Conservation (phyloP, 2,888 invertebrate species). For the Lasioglossum zephyrum region DNA sequence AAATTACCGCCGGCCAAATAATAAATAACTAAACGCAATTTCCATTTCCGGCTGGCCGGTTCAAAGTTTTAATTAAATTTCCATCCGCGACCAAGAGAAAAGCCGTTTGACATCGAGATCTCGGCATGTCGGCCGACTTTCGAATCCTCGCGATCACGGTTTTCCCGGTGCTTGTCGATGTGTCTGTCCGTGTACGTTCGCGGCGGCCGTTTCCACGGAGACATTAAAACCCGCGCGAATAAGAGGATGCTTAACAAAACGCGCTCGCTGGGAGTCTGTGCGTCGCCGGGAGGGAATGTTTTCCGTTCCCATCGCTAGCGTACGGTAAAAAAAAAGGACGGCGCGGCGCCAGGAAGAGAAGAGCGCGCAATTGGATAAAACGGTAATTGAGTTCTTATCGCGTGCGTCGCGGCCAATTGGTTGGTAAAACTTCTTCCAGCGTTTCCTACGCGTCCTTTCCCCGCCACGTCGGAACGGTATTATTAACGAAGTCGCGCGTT, state of each 20-base stretch:
- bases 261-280: neutral
- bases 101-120: conserved; percentile 7
- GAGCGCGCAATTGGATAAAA: conserved; percentile 71
- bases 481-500: conserved; percentile 68
- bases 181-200: neutral
- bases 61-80: conserved; percentile 51
- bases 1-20: conserved; percentile 44
- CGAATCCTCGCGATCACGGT: neutral
- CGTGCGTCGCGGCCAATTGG: conserved; percentile 71
- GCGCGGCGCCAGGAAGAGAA: conserved; percentile 46
- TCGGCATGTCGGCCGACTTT: conserved; percentile 38
- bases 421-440: conserved; percentile 80
- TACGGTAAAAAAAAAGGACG: conserved; percentile 30
- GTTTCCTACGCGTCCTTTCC: conserved; percentile 27
- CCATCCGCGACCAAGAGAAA: conserved; percentile 8
- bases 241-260: conserved; percentile 11
- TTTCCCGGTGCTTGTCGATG: neutral
- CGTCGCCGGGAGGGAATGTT: conserved; percentile 22
- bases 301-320: conserved; percentile 40
- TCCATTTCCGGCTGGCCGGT: conserved; percentile 27
- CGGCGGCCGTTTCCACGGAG: conserved; percentile 5
- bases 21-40: conserved; percentile 48
- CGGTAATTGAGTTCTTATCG: conserved; percentile 79
- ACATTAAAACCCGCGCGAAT: conserved; percentile 18
- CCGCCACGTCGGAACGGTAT: conserved; percentile 66